These are phyloP conservation scores for Polydesmus complanatus DNA, from an alignment of 2,888 invertebrate genomes.

Conservation along the genomic window DNA sequence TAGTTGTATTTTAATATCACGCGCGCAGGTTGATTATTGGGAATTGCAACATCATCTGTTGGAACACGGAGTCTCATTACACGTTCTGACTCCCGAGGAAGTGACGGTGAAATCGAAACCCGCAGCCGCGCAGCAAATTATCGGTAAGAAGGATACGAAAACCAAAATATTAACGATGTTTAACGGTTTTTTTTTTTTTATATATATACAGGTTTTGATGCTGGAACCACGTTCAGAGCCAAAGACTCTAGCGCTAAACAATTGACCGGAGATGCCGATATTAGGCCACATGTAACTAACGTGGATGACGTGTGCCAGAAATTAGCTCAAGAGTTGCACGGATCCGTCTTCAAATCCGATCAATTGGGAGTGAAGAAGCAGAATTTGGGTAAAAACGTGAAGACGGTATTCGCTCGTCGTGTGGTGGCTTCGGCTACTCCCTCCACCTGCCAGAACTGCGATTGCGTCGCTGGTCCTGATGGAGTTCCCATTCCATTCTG, in stretches of 20 bases:
- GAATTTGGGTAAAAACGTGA: constrained; percentile 11
- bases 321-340: constrained; percentile 49
- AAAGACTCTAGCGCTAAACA: constrained; percentile 18
- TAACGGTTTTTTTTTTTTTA: not conserved
- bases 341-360: constrained; percentile 48
- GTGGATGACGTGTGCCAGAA: constrained; percentile 50
- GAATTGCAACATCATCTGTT: not conserved
- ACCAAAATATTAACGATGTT: too few species aligned
- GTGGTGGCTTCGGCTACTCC: constrained; percentile 28
- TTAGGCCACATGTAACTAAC: constrained; percentile 5
- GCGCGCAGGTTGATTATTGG: constrained; percentile 7
- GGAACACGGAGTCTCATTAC: constrained; percentile 4
- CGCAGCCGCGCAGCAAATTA: constrained; percentile 16
- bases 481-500: constrained; percentile 33
- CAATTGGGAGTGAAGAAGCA: constrained; percentile 2
- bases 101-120: constrained; percentile 17
- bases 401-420: constrained; percentile 19
- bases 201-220: constrained; percentile 17
- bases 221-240: constrained; percentile 17
- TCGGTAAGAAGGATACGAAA: too few species aligned
- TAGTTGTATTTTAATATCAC: not conserved
- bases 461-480: constrained; percentile 32
- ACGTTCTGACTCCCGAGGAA: constrained; percentile 11
- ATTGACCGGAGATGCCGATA: constrained; percentile 18
- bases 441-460: constrained; percentile 34